A percentile compares a stretch with the other conserved stretches of the same genome.
Evolutionary conservation across 2,888 invertebrate genomes (phyloP).

Genomic region (Megaustenia siamemsis): DNA sequence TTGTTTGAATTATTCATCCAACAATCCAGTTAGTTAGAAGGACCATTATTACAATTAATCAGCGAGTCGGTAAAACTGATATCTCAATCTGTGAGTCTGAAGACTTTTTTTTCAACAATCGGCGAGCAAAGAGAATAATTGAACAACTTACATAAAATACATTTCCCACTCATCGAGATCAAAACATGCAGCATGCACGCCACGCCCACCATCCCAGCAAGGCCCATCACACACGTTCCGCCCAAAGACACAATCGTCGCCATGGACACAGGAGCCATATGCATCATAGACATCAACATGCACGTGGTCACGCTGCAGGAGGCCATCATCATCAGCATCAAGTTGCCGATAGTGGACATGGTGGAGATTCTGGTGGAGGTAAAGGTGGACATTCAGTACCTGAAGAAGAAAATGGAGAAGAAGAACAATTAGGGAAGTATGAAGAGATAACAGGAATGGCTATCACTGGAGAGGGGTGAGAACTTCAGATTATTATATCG

Average conservation of each 20-base stretch:
- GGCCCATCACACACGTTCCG: slow-evolving; percentile 57
- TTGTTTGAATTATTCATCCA: too few relatives aligned
- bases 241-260: slow-evolving; percentile 52
- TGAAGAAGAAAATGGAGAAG: slow-evolving; percentile 55
- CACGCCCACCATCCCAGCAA: slow-evolving; percentile 60
- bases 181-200: slow-evolving; percentile 58
- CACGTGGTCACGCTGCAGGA: slow-evolving; percentile 46
- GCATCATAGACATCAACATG: slow-evolving; percentile 52
- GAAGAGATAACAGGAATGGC: slow-evolving; percentile 61
- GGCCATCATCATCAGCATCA: slow-evolving; percentile 30
- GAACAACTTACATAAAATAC: too few relatives aligned
- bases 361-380: not conserved
- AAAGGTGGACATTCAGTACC: slow-evolving; percentile 44
- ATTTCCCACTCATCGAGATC: too few relatives aligned
- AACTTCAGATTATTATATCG: not conserved
- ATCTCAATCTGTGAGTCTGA: too few relatives aligned
- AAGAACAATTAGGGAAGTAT: slow-evolving; percentile 61
- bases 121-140: too few relatives aligned
- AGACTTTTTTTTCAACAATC: too few relatives aligned
- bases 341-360: not conserved
- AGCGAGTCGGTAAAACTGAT: too few relatives aligned
- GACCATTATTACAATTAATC: too few relatives aligned
- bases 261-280: slow-evolving; percentile 46
- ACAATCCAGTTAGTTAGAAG: too few relatives aligned
- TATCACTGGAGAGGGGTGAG: slow-evolving; percentile 62